phyloP scores from a whole-genome alignment of 2,113 vertebrate species.

The Phoxinus phoxinus region DNA sequence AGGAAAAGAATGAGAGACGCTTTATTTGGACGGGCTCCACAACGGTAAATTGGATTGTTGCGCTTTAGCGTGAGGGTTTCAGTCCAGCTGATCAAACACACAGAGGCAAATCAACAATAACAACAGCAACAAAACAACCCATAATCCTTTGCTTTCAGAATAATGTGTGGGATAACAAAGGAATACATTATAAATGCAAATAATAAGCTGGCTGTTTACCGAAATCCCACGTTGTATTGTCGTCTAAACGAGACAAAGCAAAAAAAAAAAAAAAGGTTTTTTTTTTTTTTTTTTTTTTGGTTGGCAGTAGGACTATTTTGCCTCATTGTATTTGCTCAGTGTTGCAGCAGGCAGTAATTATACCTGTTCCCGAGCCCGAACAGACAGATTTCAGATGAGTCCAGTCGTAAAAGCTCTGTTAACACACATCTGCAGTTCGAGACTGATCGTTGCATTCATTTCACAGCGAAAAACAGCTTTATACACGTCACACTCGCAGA shows the following conservation, averaged over 20 bases:
- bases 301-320: neutral
- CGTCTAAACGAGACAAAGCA: neutral
- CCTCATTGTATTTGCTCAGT: neutral
- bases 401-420: neutral
- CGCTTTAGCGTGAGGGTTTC: neutral
- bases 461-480: neutral
- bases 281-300: too few relatives aligned
- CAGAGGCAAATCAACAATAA: slow-evolving; percentile 45
- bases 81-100: slow-evolving; percentile 1
- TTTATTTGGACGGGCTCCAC: neutral
- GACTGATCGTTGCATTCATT: slow-evolving; percentile 17
- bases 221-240: neutral
- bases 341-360: slow-evolving; percentile 13
- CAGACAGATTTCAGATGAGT: slow-evolving; percentile 22
- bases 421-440: slow-evolving; percentile 19
- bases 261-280: neutral
- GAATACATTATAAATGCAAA: slow-evolving; percentile 32
- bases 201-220: neutral
- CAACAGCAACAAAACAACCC: slow-evolving; percentile 23
- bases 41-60: slow-evolving; percentile 30
- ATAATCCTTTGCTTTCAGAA: neutral
- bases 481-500: neutral
- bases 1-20: neutral
- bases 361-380: neutral
- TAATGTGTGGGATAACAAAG: neutral